Percentiles rank a stretch among this genome's conserved stretches.
Conservation (phyloP, 2,888 invertebrate species). For the Agrypnus murinus region DNA sequence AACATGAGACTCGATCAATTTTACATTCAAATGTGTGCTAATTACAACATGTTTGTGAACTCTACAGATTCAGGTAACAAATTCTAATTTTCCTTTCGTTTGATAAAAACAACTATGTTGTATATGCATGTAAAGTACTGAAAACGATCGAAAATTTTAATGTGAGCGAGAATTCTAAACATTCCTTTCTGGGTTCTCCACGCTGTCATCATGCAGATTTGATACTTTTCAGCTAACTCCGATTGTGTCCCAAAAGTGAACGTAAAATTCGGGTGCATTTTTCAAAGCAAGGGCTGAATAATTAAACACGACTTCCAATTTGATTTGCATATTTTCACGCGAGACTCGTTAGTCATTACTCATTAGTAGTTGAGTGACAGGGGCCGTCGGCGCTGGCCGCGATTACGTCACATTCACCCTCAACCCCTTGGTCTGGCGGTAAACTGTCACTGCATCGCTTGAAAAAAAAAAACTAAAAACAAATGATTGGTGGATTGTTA, state of each 20-base stretch:
- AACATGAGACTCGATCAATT: no score
- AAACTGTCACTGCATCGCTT: conserved; percentile 69
- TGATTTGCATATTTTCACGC: conserved; percentile 72
- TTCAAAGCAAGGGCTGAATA: conserved; percentile 60
- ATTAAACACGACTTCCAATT: conserved; percentile 72
- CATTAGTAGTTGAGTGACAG: conserved; percentile 71
- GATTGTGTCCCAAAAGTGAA: conserved; percentile 22
- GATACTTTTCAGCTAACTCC: not conserved
- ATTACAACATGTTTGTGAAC: no score
- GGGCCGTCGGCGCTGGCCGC: conserved; percentile 61
- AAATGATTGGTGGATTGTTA: conserved; percentile 69
- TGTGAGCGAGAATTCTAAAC: no score
- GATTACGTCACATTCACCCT: conserved; percentile 60
- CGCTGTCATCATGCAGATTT: not conserved
- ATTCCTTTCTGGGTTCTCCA: not conserved
- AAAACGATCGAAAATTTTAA: no score
- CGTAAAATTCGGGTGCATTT: conserved; percentile 42
- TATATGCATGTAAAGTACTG: no score
- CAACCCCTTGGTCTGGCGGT: conserved; percentile 57
- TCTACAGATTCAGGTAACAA: no score
- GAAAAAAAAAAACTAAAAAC: conserved; percentile 67
- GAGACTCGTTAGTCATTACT: conserved; percentile 72
- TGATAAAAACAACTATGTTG: no score
- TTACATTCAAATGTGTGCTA: no score
- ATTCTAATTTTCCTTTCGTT: no score